Conservation (phyloP, 2,888 invertebrate genomes). For the Lasioglossum calceatum region DNA sequence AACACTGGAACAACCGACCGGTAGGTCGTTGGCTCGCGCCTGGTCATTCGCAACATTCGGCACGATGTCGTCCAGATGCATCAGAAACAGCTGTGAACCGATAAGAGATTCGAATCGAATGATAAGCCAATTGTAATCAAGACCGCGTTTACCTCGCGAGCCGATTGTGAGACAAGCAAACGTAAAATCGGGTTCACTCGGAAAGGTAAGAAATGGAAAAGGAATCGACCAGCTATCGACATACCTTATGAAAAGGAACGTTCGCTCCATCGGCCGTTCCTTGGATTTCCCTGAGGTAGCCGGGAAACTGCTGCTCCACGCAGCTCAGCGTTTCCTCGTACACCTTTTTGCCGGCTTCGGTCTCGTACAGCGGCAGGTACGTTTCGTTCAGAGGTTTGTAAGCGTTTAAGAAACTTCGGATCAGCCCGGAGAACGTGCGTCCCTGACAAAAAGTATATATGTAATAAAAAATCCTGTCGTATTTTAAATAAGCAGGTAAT, state of each 20-base stretch:
- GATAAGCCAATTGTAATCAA: not conserved
- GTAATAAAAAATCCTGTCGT: too few species aligned
- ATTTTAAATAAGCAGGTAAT: too few species aligned
- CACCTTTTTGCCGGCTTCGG: slow-evolving; percentile 88
- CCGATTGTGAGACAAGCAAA: not conserved
- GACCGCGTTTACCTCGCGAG: not conserved
- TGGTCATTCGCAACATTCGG: slow-evolving; percentile 85
- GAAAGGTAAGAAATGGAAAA: not conserved
- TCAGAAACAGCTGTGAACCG: slow-evolving; percentile 89
- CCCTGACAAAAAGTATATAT: slow-evolving; percentile 86
- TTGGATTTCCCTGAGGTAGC: slow-evolving; percentile 92
- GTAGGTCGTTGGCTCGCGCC: slow-evolving; percentile 80
- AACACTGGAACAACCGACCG: slow-evolving; percentile 92
- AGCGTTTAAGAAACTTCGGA: slow-evolving; percentile 88
- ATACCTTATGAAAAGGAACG: slow-evolving; percentile 93
- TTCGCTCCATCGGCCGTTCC: slow-evolving; percentile 94
- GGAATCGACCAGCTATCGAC: not conserved
- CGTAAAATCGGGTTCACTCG: not conserved
- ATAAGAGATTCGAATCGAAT: not conserved
- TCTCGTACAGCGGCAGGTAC: slow-evolving; percentile 90
- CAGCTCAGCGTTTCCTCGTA: slow-evolving; percentile 91
- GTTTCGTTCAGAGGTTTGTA: slow-evolving; percentile 88
- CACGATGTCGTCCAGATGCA: slow-evolving; percentile 93
- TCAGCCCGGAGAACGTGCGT: slow-evolving; percentile 90
- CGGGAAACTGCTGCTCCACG: slow-evolving; percentile 90